Percentiles rank a stretch among this genome's conserved stretches.
Evolutionary conservation across 2,888 invertebrate species (phyloP).

Genomic region (Chymomyza caudatula): DNA sequence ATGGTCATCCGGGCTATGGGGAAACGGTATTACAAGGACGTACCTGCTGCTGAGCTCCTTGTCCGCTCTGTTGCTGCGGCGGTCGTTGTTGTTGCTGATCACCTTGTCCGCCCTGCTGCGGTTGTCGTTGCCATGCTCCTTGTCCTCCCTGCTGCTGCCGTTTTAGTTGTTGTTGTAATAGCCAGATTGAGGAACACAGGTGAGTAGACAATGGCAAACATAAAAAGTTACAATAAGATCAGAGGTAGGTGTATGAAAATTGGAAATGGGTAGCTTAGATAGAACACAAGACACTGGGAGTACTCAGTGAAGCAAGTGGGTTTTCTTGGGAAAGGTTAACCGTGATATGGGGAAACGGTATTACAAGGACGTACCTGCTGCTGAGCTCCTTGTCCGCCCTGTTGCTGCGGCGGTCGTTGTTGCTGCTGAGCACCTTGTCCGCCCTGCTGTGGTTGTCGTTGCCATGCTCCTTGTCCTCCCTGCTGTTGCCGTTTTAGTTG

Average conservation of each 20-base stretch:
- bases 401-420: background rate
- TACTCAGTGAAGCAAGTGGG: no score
- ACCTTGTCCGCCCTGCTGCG: background rate
- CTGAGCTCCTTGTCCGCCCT: conserved; percentile 3
- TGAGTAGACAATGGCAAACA: no score
- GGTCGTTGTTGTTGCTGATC: conserved; percentile 7
- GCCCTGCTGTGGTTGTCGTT: conserved; percentile 1
- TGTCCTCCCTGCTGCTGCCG: background rate
- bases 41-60: background rate
- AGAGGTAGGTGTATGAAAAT: no score
- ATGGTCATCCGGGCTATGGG: no score
- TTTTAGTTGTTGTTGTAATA: conserved; percentile 2
- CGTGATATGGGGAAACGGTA: no score
- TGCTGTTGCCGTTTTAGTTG: conserved; percentile 4
- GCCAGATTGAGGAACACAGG: no score
- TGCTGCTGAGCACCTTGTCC: background rate
- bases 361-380: no score
- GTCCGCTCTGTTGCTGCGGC: conserved; percentile 5
- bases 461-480: background rate
- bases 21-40: no score
- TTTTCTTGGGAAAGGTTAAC: no score
- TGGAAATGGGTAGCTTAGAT: no score
- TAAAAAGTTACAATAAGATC: no score
- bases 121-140: background rate
- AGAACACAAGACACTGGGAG: no score